phyloP scores from a whole-genome alignment of 2,888 invertebrate species.

The Pterostichus niger region DNA sequence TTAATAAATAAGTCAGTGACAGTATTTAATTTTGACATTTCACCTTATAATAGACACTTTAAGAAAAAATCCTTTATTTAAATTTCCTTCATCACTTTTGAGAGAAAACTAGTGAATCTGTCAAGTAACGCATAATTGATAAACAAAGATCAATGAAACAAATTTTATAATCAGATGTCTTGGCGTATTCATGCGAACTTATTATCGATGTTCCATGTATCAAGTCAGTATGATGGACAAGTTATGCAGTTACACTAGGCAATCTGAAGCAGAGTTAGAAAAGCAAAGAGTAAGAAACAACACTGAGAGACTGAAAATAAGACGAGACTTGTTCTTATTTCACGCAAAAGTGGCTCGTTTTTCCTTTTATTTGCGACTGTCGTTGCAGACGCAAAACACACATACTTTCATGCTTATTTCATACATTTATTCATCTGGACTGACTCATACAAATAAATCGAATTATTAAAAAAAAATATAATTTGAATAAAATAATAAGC shows the following conservation, averaged over 20 bases:
- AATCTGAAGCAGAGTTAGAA: background rate
- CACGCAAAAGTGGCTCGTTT: constrained; percentile 36
- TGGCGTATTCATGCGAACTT: constrained; percentile 13
- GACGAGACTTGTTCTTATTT: constrained; percentile 30
- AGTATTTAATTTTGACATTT: background rate
- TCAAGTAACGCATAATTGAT: constrained; percentile 16
- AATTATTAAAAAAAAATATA: too few species aligned
- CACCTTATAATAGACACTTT: constrained; percentile 30
- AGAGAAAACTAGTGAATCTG: background rate
- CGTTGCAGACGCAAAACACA: background rate
- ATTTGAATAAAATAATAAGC: too few species aligned
- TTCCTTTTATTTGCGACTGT: constrained; percentile 28
- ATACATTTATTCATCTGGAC: background rate
- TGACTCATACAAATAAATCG: too few species aligned
- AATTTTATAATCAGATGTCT: background rate
- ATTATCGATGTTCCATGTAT: constrained; percentile 39
- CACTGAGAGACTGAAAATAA: constrained; percentile 12
- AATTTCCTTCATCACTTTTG: constrained; percentile 33
- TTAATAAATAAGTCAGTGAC: constrained; percentile 29
- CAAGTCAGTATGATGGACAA: constrained; percentile 27
- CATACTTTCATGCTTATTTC: background rate
- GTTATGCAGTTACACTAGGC: constrained; percentile 37
- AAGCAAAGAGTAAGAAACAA: constrained; percentile 10
- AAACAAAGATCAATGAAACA: constrained; percentile 18
- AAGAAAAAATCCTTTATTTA: background rate